Percentiles rank a stretch among this genome's conserved stretches.
These are phyloP conservation scores for Drosophila eugracilis DNA, from an alignment of 1,140 invertebrate species.

Conservation along the genomic window DNA sequence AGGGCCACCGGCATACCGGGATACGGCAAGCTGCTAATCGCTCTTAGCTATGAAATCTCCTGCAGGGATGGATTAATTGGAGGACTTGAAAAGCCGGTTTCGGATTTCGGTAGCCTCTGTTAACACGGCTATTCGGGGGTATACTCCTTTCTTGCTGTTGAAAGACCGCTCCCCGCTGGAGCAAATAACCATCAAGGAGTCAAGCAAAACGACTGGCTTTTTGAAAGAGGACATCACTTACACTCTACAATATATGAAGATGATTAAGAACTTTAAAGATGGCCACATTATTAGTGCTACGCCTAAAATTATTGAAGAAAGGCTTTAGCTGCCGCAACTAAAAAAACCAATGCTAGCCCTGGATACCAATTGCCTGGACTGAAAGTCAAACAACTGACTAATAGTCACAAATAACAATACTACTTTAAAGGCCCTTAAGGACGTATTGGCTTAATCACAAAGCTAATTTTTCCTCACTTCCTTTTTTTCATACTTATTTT, in stretches of 20 bases:
- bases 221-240: conserved; percentile 97
- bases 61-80: conserved; percentile 96
- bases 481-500: not conserved
- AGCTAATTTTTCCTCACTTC: too few species aligned
- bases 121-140: conserved; percentile 99
- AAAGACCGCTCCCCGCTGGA: conserved; percentile 90
- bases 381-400: conserved; percentile 11
- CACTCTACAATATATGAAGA: conserved; percentile 97
- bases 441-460: too few species aligned
- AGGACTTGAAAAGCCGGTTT: conserved; percentile 99
- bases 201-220: conserved; percentile 97
- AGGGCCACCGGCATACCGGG: conserved; percentile 96
- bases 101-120: conserved; percentile 97
- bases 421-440: too few species aligned
- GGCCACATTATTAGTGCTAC: conserved; percentile 99
- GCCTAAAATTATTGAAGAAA: conserved; percentile 97
- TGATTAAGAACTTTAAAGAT: conserved; percentile 99
- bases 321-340: conserved; percentile 95
- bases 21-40: conserved; percentile 98
- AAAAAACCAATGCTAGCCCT: conserved; percentile 95
- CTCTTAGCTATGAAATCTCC: conserved; percentile 96
- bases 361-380: conserved; percentile 86
- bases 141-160: conserved; percentile 96
- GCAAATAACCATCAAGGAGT: conserved; percentile 96
- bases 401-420: too few species aligned